Percentiles rank a stretch among this genome's conserved stretches.
Conservation (phyloP, 2,888 invertebrate species). For the Aleiodes alternator region DNA sequence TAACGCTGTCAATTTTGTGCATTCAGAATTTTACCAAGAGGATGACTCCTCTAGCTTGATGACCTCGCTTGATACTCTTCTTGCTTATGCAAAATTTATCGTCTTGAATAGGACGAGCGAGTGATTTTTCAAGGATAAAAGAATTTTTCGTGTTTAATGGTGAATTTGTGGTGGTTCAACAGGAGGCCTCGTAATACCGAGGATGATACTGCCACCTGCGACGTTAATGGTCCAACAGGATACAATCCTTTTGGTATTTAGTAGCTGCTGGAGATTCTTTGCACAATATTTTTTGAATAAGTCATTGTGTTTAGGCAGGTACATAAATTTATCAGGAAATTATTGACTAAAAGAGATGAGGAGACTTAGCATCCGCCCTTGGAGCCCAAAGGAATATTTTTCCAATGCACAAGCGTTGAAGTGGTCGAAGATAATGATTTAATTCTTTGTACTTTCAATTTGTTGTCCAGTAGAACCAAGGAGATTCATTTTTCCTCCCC, state of each 20-base stretch:
- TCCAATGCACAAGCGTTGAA: too few species aligned
- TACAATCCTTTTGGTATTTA: conserved; percentile 29
- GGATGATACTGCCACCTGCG: conserved; percentile 32
- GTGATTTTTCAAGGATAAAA: conserved; percentile 12
- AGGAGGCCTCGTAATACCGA: conserved; percentile 25
- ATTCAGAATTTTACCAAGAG: conserved; percentile 9
- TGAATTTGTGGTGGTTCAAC: conserved; percentile 22
- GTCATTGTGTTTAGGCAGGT: conserved; percentile 28
- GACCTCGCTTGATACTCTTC: conserved; percentile 37
- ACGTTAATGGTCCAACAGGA: conserved; percentile 15
- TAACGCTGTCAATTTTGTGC: conserved; percentile 1
- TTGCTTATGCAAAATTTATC: conserved; percentile 23
- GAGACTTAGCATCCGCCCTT: not conserved
- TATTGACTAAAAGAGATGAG: not conserved
- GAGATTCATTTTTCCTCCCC: too few species aligned
- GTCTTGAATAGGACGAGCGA: not conserved
- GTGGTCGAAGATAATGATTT: too few species aligned
- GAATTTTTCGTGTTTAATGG: conserved; percentile 14
- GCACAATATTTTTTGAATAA: not conserved
- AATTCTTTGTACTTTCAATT: too few species aligned
- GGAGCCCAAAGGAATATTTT: not conserved
- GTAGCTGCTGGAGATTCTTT: conserved; percentile 8
- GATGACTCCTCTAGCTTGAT: conserved; percentile 25
- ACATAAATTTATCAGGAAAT: conserved; percentile 20
- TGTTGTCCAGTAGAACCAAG: too few species aligned